Evolutionary conservation across 1,140 invertebrate species (phyloP), one percentile per base, ranked within the genome.

Genomic region (Apis laboriosa): DNA sequence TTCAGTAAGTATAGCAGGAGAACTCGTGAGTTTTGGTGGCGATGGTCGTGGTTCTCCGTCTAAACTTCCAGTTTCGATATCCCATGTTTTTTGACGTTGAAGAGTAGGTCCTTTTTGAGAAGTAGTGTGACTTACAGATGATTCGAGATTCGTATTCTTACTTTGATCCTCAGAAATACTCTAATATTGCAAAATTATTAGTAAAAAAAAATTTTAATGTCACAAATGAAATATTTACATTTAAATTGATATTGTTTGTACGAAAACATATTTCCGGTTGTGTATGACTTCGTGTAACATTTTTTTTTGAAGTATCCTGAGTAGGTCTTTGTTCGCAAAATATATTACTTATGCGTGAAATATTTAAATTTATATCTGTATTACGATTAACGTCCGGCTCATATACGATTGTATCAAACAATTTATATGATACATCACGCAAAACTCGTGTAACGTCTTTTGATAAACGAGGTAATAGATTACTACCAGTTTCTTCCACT

Each of bases 401-500:
- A 34, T 60, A 55, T 49, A 84, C 84, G 9, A 93, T 92, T 0
- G 85, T 87, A 49, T 92, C 90, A 8, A 92, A 86, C 3, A 93
- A 80, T 83, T 75, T 87, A 24, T 90, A 72, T 13, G 82, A 80
- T 49, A 92, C 79, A 60, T 90, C 88, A 11, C 86, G 87, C 19
- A 92, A 80, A 55, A 92, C 74, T 8, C 77, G n/a, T 15, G 77
- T 82, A 19, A 81, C 83, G n/a, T 90, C 90, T 76, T 91, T 91
- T 9, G 90, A 83, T 11, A 92, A 70, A 55, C 24, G 13, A 28
- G 92, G 92, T 28, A 93, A 74, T 51, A 93, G 77, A 75, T 90
- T 92, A 73, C 92, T 93, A 73, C 92, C 92, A 7, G 90, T 92
- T 85, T 93, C 90, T 79, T 90, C 90, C 12, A 92, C 68, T 80